These are phyloP conservation scores for Corythaeola cristata DNA, from an alignment of 2,113 vertebrate genomes.

Conservation along the genomic window DNA sequence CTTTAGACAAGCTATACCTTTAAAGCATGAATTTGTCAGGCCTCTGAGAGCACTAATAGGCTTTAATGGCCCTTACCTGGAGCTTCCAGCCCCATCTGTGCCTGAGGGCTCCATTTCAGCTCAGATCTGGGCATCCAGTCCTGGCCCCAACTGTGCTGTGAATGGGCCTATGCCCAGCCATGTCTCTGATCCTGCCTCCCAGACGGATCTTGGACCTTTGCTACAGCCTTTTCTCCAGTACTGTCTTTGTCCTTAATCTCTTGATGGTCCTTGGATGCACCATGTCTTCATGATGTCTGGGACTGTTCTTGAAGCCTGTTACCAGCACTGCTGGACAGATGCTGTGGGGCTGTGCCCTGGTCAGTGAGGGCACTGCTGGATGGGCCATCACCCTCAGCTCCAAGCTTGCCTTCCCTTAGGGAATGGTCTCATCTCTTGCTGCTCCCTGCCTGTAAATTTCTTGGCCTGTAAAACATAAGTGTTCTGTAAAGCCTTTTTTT, in stretches of 20 bases:
- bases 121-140: background rate
- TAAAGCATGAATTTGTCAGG: background rate
- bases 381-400: background rate
- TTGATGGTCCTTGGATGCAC: background rate
- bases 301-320: background rate
- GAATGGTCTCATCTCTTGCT: background rate
- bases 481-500: background rate
- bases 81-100: background rate
- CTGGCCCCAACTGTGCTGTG: background rate
- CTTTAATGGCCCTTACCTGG: background rate
- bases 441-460: background rate
- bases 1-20: background rate
- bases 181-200: background rate
- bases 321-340: background rate
- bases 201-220: background rate
- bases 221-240: background rate
- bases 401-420: background rate
- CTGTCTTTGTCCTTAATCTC: background rate
- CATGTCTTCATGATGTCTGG: background rate
- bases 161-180: background rate
- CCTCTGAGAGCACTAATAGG: background rate
- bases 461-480: background rate
- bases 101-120: background rate
- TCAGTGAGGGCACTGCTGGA: background rate
- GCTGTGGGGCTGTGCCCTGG: background rate